Base-by-base conservation (phyloP, 53 echinoderm and acorn worm genomes). In the Actinopyga echinites region DNA sequence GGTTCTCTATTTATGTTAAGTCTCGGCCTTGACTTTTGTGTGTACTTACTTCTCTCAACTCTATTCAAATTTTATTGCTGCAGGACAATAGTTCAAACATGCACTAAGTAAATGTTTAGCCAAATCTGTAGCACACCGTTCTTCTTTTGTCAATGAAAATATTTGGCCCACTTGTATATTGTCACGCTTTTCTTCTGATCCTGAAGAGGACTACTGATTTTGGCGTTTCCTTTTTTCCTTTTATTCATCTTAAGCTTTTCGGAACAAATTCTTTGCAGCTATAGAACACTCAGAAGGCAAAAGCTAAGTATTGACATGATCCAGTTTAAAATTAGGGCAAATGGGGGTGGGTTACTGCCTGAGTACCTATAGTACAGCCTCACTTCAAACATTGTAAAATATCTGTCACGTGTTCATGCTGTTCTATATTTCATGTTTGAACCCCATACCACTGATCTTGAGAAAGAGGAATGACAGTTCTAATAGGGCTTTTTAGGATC, bases 91-190 rank as follows among this genome's bases (percentile, higher is more conserved):
- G 44, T 36, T 40, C 31, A 40, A 25, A 44, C 40, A 42, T 71
- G 71, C 44, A 45, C 44, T 71, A 71, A 71, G 71, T 71, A 30
- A 71, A 71, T 71, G 71, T 71, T 71, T 71, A 71, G 71, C 37
- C 71, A 71, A 45, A 71, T 71, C 34, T 34, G 31, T 65, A 65
- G 30, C 65, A 65, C 29, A n/a, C 71, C 71, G 13, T 42, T 71
- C 49, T 32, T 71, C 71, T 71, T 71, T 71, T 71, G 71, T 71
- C 26, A 42, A 24, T 11, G 9, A 21, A 69, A 71, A 71, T 40
- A 40, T 40, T 40, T 40, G 44, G 44, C 42, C 71, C 45, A 71
- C 71, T 36, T 42, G 36, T 71, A 71, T 44, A 24, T 44, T 71
- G 71, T 42, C 43, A 42, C 21, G 42, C 40, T 71, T 65, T 71